Percentiles rank a stretch among this genome's conserved stretches.
Evolutionary conservation across 1,140 invertebrate species (phyloP).

Genomic region (Drosophila tristis): DNA sequence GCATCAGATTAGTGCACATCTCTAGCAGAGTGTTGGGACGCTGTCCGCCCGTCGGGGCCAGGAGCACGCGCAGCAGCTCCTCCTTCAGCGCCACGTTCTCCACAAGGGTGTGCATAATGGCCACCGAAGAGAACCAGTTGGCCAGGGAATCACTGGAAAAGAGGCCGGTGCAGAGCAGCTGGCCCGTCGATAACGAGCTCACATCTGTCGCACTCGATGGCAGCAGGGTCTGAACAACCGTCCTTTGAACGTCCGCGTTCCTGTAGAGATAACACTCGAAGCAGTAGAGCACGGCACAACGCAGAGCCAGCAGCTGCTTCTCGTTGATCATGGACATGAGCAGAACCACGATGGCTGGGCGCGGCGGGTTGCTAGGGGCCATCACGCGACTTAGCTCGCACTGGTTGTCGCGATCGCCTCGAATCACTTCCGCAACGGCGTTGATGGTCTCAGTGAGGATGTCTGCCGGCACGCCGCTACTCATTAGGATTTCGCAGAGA

Average conservation of each 20-base stretch:
- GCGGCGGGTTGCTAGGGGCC: constrained; percentile 95
- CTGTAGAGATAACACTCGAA: constrained; percentile 98
- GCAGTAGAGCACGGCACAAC: constrained; percentile 98
- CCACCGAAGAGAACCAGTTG: constrained; percentile 98
- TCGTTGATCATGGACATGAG: constrained; percentile 99
- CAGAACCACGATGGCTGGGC: constrained; percentile 96
- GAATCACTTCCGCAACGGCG: constrained; percentile 96
- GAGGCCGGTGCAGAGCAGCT: constrained; percentile 96
- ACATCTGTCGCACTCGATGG: constrained; percentile 92
- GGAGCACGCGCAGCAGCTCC: constrained; percentile 94
- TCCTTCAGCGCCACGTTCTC: constrained; percentile 96
- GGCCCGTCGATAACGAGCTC: constrained; percentile 89
- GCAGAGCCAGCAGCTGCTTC: constrained; percentile 95
- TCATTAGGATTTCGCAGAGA: constrained; percentile 96
- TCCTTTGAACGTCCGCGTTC: constrained; percentile 95
- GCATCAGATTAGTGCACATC: constrained; percentile 93
- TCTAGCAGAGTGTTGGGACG: constrained; percentile 94
- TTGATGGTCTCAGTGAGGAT: constrained; percentile 98
- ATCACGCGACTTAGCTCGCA: constrained; percentile 95
- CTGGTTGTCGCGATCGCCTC: constrained; percentile 96
- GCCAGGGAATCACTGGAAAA: constrained; percentile 96
- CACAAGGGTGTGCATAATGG: constrained; percentile 95
- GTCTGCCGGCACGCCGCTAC: constrained; percentile 97
- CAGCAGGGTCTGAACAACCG: constrained; percentile 95
- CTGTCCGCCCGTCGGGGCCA: constrained; percentile 93